Evolutionary conservation across 2,113 vertebrate species (phyloP).

Genomic region (Uria lomvia): DNA sequence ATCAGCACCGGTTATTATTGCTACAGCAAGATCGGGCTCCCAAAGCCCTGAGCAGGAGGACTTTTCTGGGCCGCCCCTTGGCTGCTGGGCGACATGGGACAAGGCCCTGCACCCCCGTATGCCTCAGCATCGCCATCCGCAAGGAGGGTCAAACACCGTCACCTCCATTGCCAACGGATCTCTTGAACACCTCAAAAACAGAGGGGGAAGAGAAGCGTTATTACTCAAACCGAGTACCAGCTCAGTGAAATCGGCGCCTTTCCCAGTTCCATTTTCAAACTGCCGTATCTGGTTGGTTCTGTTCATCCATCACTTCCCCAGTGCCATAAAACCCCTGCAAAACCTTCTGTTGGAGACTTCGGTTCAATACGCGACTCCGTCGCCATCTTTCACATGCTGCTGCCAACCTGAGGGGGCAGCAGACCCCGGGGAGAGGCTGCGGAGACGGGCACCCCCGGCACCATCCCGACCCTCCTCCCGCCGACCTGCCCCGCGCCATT

Average conservation of each 20-base stretch:
- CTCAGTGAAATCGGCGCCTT: neutral
- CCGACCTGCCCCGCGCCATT: neutral
- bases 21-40: neutral
- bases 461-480: neutral
- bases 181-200: neutral
- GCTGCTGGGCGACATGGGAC: neutral
- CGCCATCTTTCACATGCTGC: neutral
- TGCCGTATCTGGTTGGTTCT: neutral
- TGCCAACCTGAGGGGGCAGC: neutral
- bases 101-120: neutral
- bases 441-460: neutral
- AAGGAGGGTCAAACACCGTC: neutral
- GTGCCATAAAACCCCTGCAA: neutral
- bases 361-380: neutral
- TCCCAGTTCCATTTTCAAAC: neutral
- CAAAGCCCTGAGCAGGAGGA: neutral
- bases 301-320: neutral
- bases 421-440: conserved; percentile 7
- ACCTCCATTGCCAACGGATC: neutral
- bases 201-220: neutral
- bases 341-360: neutral
- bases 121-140: neutral
- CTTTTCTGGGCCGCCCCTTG: neutral
- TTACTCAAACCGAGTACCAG: neutral
- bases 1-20: neutral